A percentile compares a stretch with the other conserved stretches of the same genome.
phyloP scores from a whole-genome alignment of 2,888 invertebrate species.

The Blastobasis adustella region DNA sequence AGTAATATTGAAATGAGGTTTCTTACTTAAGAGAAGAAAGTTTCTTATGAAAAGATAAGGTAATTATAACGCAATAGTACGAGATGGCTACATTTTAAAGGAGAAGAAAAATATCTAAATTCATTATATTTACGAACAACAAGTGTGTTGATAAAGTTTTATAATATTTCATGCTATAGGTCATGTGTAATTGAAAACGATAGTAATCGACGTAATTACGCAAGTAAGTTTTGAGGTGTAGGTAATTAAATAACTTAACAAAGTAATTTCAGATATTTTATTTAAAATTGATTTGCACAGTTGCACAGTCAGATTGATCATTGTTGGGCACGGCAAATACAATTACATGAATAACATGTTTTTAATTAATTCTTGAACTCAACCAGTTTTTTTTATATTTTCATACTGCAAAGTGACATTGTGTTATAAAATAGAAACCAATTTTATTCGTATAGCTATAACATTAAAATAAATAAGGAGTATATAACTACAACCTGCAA shows the following conservation, averaged over 20 bases:
- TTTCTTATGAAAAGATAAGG: too few species aligned
- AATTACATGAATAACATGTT: constrained; percentile 45
- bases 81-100: too few species aligned
- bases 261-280: constrained; percentile 61
- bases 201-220: too few species aligned
- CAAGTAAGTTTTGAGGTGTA: too few species aligned
- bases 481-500: constrained; percentile 68
- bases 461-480: constrained; percentile 70
- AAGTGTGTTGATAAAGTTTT: too few species aligned
- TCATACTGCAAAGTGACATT: constrained; percentile 11
- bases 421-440: constrained; percentile 27
- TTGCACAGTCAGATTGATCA: constrained; percentile 55
- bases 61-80: too few species aligned
- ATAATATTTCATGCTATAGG: too few species aligned
- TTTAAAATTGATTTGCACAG: constrained; percentile 64
- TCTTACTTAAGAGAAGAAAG: too few species aligned
- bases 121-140: too few species aligned
- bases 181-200: too few species aligned
- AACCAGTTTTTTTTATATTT: not conserved
- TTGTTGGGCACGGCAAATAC: constrained; percentile 49
- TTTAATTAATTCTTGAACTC: constrained; percentile 8
- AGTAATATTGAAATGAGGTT: too few species aligned
- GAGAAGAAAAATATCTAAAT: too few species aligned
- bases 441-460: constrained; percentile 57
- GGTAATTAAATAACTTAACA: not conserved